phyloP scores from a whole-genome alignment of 2,888 invertebrate species.

The Ethmia dodecea region DNA sequence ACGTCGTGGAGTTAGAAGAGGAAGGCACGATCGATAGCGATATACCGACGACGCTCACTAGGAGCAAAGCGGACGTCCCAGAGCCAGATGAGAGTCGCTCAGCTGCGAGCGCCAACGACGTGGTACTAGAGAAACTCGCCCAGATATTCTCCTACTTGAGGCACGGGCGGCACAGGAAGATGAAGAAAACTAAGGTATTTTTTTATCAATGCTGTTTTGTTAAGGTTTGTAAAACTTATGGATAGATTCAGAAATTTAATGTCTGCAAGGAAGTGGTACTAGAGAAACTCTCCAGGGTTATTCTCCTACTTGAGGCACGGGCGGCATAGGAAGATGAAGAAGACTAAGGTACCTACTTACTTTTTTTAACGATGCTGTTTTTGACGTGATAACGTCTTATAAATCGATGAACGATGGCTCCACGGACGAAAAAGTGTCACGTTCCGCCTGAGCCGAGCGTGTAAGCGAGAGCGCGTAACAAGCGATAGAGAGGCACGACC shows the following conservation, averaged over 20 bases:
- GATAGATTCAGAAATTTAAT: too few relatives aligned
- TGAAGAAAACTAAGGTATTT: slow-evolving; percentile 82
- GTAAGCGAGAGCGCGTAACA: too few relatives aligned
- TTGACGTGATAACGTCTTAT: too few relatives aligned
- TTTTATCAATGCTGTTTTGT: neutral
- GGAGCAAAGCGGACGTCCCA: slow-evolving; percentile 95
- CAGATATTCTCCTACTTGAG: slow-evolving; percentile 97
- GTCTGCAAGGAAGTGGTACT: slow-evolving; percentile 94
- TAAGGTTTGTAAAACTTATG: neutral
- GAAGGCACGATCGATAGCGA: slow-evolving; percentile 84
- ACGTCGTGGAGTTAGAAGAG: slow-evolving; percentile 96
- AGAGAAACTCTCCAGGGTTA: slow-evolving; percentile 98
- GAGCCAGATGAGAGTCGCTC: slow-evolving; percentile 78
- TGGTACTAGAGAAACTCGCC: slow-evolving; percentile 96
- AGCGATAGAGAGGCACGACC: too few relatives aligned
- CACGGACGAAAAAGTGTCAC: too few relatives aligned
- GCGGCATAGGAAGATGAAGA: slow-evolving; percentile 87
- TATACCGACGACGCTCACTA: slow-evolving; percentile 95
- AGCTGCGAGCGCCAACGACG: slow-evolving; percentile 81
- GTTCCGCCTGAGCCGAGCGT: too few relatives aligned
- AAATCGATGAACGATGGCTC: too few relatives aligned
- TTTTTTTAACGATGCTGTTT: too few relatives aligned
- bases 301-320: slow-evolving; percentile 94
- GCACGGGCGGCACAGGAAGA: slow-evolving; percentile 87
- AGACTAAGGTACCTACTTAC: slow-evolving; percentile 78